Base-by-base conservation (phyloP, 2,113 vertebrate genomes). In the Anas platyrhynchos region DNA sequence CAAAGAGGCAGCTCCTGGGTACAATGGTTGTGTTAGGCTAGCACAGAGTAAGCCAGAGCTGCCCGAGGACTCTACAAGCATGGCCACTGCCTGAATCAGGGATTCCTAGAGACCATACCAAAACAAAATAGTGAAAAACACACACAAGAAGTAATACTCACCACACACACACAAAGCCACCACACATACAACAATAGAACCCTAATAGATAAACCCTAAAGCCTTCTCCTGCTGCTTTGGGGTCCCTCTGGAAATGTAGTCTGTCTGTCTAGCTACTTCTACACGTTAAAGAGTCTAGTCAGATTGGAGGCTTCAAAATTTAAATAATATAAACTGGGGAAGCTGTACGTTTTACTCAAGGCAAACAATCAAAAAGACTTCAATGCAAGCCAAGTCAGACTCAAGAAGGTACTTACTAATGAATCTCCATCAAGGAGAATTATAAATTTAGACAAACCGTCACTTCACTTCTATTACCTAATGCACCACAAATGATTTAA, bases 401-500 rank as follows among this genome's bases (percentile, higher is more conserved):
- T 77, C 55, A 55, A 72, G 63, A 32, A 71, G 59, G 41, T 59
- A 83, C 56, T 89, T 86, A 79, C 43, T 36, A 18, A 62, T 20
- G 81, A 75, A 76, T 41, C 18, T 68, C 76, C 58, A 72, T 67
- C 86, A 89, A 73, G 58, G 62, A 89, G 83, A 94, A 88, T 73
- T 55, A 73, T 6, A 63, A 43, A 36, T 81, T 84, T 55, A 76
- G 34, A 80, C 52, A 89, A 76, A 76, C 32, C 0, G 1, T 15
- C 0, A 1, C 44, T 81, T 90, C 44, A 41, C 48, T 65, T 65
- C 74, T 78, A 61, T 79, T 88, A 88, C 80, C 83, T 91, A 80
- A 94, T 75, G 83, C 74, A 67, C 50, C 73, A 54, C 77, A 36
- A 46, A 55, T 75, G 83, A 92, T 94, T 84, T 77, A 71, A 66